Base-by-base conservation (phyloP, 2,888 invertebrate species). In the Athalia cordata region DNA sequence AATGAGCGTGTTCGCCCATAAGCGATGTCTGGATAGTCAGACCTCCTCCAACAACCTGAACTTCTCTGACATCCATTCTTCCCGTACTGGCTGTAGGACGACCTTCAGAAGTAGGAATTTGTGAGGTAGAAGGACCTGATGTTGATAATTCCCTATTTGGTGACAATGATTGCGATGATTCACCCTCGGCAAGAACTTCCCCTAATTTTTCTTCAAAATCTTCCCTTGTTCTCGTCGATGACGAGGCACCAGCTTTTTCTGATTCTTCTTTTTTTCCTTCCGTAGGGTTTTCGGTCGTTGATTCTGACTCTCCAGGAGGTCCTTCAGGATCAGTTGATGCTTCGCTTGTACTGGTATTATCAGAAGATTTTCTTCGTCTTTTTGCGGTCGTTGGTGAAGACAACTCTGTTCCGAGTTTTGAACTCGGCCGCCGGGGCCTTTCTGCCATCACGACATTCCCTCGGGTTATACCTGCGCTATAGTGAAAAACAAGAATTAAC, bases 371-470 rank as follows among this genome's bases (percentile, higher is more conserved):
- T 65, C 79, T 83, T 5, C 79, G 79, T 65, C 79, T 82, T 80
- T 83, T 86, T 47, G 80, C 79, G n/a, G 81, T 82, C 75, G 83
- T 81, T 29, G 86, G 84, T 9, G 84, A 82, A 74, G 87, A 82
- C 66, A 85, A 81, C 75, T 87, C 86, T 52, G 86, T 83, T 82
- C 82, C 83, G 81, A 85, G 84, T 86, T 87, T 86, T 81, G 81
- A 84, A 82, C 82, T 85, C 81, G 86, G 84, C 82, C 84, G 85
- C 79, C 86, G 84, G 65, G 86, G 85, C 81, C 86, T 88, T 78
- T 85, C 87, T 78, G 89, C 89, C 89, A 89, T 89, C 86, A 89
- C 87, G 82, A 86, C 89, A 89, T 89, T 81, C 49, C 74, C 74
- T 8, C 84, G 83, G 83, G 61, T 79, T 80, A 81, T 79, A 80